These are phyloP conservation scores for Sula dactylatra DNA, from an alignment of 2,113 vertebrate genomes.

Conservation along the genomic window DNA sequence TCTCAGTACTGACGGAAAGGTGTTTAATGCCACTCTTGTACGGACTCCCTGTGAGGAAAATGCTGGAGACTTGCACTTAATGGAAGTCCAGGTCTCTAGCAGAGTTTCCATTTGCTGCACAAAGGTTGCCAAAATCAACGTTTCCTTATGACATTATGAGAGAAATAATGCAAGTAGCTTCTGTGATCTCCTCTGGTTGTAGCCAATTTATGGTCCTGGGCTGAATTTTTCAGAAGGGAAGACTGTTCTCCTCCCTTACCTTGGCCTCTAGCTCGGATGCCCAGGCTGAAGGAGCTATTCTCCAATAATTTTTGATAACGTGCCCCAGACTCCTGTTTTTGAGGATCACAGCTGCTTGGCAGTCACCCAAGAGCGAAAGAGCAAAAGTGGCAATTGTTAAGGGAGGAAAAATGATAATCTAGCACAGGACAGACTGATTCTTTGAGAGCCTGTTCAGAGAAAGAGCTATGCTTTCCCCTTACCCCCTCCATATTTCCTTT, in stretches of 20 bases:
- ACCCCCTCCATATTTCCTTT: neutral
- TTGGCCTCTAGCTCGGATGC: neutral
- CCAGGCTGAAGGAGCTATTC: neutral
- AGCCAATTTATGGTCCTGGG: neutral
- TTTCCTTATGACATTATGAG: neutral
- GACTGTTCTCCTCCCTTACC: neutral
- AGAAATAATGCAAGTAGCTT: neutral
- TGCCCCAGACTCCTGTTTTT: neutral
- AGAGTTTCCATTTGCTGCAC: neutral
- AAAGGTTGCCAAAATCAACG: neutral
- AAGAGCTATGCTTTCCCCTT: neutral
- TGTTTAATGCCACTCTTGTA: neutral
- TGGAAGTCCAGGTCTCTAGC: neutral
- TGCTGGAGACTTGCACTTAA: neutral
- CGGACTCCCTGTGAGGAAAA: fast-evolving
- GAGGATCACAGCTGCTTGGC: neutral
- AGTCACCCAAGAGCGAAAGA: neutral
- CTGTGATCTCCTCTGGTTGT: neutral
- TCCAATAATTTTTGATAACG: neutral
- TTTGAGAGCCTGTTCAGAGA: neutral
- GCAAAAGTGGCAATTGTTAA: neutral
- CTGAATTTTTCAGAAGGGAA: neutral
- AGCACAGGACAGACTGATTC: neutral
- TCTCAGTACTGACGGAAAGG: neutral
- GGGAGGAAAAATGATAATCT: neutral